Conservation (phyloP, 2,888 invertebrate species). For the Lymantria monacha region DNA sequence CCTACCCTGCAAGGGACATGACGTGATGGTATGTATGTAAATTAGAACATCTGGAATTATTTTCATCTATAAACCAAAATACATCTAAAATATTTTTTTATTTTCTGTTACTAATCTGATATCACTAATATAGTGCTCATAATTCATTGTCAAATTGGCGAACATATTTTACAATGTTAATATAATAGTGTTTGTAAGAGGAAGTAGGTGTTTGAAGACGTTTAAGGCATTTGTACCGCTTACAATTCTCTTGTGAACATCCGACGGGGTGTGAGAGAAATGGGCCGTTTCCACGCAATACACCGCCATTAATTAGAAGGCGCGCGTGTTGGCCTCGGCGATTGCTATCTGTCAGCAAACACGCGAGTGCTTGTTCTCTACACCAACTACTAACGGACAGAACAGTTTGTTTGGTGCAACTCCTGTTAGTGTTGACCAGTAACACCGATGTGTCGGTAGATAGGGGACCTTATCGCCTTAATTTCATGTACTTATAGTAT, state of each 20-base stretch:
- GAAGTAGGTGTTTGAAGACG: constrained; percentile 70
- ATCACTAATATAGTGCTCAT: not conserved
- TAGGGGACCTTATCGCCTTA: not conserved
- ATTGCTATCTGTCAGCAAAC: constrained; percentile 74
- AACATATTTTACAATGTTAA: not conserved
- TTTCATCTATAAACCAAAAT: too few species aligned
- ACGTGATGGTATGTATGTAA: too few species aligned
- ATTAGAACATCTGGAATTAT: too few species aligned
- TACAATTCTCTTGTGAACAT: constrained; percentile 76
- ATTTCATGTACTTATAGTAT: not conserved
- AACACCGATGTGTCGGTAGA: not conserved
- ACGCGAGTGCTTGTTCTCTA: constrained; percentile 61
- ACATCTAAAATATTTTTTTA: too few species aligned
- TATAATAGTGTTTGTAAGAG: constrained; percentile 14
- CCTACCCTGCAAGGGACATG: too few species aligned
- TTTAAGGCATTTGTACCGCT: constrained; percentile 76
- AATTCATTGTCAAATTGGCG: not conserved
- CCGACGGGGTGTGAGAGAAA: constrained; percentile 70
- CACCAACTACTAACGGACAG: constrained; percentile 23
- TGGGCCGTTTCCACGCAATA: constrained; percentile 71
- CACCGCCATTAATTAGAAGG: constrained; percentile 72
- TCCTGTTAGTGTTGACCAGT: not conserved
- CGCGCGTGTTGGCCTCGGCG: constrained; percentile 59
- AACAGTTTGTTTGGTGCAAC: constrained; percentile 10
- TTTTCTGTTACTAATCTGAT: not conserved